Conservation (phyloP, 2,113 vertebrate species). For the Phrynosoma blainvillii region DNA sequence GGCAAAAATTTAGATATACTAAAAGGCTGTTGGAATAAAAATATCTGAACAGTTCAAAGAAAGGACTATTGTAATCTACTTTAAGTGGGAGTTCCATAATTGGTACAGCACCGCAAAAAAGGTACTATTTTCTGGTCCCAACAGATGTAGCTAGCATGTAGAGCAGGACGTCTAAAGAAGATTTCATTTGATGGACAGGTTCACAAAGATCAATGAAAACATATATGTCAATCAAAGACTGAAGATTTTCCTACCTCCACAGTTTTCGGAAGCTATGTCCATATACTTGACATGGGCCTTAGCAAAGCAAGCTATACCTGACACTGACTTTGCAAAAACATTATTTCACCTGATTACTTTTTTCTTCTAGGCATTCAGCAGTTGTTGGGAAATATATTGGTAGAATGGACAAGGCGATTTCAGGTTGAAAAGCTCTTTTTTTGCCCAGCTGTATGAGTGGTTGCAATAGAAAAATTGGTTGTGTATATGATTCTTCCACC, state of each 20-base stretch:
- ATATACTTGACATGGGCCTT: background rate
- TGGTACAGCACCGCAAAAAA: no score
- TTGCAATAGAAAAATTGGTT: background rate
- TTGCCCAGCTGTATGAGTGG: background rate
- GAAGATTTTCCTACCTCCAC: background rate
- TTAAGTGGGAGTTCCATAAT: no score
- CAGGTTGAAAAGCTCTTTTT: background rate
- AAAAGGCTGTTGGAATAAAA: no score
- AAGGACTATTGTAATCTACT: no score
- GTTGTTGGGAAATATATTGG: background rate
- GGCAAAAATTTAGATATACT: no score
- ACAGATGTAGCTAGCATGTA: background rate
- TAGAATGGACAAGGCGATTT: background rate
- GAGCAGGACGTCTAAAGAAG: background rate
- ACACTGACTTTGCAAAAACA: no score
- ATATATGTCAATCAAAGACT: background rate
- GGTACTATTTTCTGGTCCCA: no score
- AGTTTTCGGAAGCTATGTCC: background rate
- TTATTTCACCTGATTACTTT: no score
- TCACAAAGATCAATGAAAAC: background rate
- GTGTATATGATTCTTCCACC: background rate
- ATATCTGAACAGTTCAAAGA: no score
- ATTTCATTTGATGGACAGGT: background rate
- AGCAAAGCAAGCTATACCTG: background rate
- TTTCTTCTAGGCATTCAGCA: background rate